phyloP scores from a whole-genome alignment of 2,888 invertebrate genomes.

The Zaprionus obscuricornis region DNA sequence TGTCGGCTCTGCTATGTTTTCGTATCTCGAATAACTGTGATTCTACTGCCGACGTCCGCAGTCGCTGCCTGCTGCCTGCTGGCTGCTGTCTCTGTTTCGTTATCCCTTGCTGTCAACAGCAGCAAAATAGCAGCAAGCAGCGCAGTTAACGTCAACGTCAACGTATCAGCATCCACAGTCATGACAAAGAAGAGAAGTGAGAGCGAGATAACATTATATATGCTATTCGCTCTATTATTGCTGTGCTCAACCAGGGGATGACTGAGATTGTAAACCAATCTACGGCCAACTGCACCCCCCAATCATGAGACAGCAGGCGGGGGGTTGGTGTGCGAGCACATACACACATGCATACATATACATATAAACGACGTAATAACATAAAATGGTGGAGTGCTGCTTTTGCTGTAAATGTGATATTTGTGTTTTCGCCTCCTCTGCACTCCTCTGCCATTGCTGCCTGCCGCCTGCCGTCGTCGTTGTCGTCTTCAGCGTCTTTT shows the following conservation, averaged over 20 bases:
- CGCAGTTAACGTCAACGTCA: conserved; percentile 34
- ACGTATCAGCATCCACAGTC: conserved; percentile 44
- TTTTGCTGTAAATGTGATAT: conserved; percentile 74
- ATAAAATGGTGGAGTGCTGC: conserved; percentile 76
- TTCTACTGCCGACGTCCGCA: conserved; percentile 63
- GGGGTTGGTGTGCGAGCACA: conserved; percentile 4
- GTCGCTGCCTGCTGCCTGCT: conserved; percentile 19
- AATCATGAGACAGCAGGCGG: conserved; percentile 13
- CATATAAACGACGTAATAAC: conserved; percentile 46
- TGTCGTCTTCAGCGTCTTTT: too few relatives aligned
- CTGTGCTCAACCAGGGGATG: conserved; percentile 56
- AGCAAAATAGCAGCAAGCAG: too few relatives aligned
- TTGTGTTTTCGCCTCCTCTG: conserved; percentile 74
- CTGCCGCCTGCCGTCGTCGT: too few relatives aligned
- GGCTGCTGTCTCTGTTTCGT: conserved; percentile 9
- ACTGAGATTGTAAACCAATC: conserved; percentile 76
- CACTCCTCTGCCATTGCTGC: too few relatives aligned
- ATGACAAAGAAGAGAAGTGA: background rate
- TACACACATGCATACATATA: conserved; percentile 8
- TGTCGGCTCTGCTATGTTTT: conserved; percentile 79
- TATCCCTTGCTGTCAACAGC: conserved; percentile 2
- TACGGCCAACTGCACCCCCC: conserved; percentile 51
- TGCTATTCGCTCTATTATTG: background rate
- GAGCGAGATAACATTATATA: conserved; percentile 22
- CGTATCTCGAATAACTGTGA: conserved; percentile 80